Conservation (phyloP, 2,888 invertebrate species). For the Drosophila anceps region DNA sequence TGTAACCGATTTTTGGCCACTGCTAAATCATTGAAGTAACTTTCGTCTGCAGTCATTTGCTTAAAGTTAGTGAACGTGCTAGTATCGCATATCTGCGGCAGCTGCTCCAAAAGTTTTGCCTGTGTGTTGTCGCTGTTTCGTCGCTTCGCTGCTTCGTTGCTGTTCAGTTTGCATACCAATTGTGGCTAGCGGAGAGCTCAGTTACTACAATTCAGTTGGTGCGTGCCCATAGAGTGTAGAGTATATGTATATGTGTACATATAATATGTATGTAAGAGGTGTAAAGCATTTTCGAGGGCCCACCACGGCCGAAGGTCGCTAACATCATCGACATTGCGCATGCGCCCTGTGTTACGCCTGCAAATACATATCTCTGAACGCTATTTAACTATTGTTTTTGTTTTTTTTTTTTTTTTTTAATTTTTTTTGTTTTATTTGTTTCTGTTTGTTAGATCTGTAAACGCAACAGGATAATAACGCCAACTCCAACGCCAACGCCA, state of each 20-base stretch:
- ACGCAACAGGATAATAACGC: constrained; percentile 7
- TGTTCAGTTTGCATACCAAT: constrained; percentile 13
- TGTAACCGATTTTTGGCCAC: constrained; percentile 82
- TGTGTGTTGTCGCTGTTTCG: constrained; percentile 5
- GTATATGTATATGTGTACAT: neutral
- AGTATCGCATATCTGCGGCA: constrained; percentile 81
- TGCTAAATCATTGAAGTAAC: constrained; percentile 84
- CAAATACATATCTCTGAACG: neutral
- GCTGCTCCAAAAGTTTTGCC: constrained; percentile 47
- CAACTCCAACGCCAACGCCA: constrained; percentile 3
- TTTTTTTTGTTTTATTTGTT: constrained; percentile 5
- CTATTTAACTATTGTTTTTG: neutral
- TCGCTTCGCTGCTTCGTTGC: neutral
- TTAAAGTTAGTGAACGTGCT: constrained; percentile 85
- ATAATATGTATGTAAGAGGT: constrained; percentile 12
- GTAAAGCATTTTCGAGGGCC: constrained; percentile 12
- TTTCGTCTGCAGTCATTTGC: constrained; percentile 86
- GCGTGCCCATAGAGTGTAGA: constrained; percentile 31
- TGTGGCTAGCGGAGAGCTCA: constrained; percentile 14
- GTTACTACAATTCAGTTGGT: constrained; percentile 26
- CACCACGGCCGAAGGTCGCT: constrained; percentile 28
- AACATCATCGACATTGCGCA: constrained; percentile 24
- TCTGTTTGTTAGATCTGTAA: neutral
- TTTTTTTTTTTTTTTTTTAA: neutral
- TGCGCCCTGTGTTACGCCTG: constrained; percentile 21